phyloP scores from a whole-genome alignment of 1,140 invertebrate genomes.

The Drosophila sproati region DNA sequence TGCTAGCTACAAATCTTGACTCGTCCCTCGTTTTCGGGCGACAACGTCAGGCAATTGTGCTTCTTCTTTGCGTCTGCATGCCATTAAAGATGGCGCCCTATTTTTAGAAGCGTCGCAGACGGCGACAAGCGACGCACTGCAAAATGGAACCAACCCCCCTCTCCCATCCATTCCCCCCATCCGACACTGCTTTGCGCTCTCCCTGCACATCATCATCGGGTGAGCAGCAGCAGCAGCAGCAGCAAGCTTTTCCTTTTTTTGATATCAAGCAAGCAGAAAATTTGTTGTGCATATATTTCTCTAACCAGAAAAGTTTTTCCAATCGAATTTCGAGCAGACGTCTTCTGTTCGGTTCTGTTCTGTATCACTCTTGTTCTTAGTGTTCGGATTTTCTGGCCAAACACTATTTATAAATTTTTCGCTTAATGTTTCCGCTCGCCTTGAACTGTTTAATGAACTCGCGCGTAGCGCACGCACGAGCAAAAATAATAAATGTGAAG shows the following conservation, averaged over 20 bases:
- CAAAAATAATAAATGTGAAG: background rate
- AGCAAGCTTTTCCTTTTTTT: slow-evolving; percentile 47
- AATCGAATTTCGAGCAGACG: slow-evolving; percentile 26
- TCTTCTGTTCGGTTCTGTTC: slow-evolving; percentile 17
- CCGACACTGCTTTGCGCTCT: background rate
- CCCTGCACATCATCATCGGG: background rate
- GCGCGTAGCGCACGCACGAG: slow-evolving; percentile 25
- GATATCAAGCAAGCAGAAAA: slow-evolving; percentile 54
- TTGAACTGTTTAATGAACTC: slow-evolving; percentile 79
- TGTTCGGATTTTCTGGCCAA: slow-evolving; percentile 24
- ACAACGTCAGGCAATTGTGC: slow-evolving; percentile 67
- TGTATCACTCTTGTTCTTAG: background rate
- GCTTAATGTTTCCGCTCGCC: slow-evolving; percentile 77
- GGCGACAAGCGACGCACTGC: slow-evolving; percentile 51
- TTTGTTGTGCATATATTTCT: slow-evolving; percentile 8
- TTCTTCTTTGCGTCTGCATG: slow-evolving; percentile 80
- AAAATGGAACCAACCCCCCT: slow-evolving; percentile 40
- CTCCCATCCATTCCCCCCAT: background rate
- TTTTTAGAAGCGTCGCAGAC: slow-evolving; percentile 66
- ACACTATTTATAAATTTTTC: slow-evolving; percentile 71
- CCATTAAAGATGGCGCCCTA: slow-evolving; percentile 77
- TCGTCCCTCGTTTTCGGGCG: slow-evolving; percentile 22
- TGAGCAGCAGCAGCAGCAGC: background rate
- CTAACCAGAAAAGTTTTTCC: slow-evolving; percentile 49
- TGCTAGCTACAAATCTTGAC: slow-evolving; percentile 8